Evolutionary conservation across 2,113 vertebrate genomes (phyloP).

Genomic region (Syngnathus typhle): DNA sequence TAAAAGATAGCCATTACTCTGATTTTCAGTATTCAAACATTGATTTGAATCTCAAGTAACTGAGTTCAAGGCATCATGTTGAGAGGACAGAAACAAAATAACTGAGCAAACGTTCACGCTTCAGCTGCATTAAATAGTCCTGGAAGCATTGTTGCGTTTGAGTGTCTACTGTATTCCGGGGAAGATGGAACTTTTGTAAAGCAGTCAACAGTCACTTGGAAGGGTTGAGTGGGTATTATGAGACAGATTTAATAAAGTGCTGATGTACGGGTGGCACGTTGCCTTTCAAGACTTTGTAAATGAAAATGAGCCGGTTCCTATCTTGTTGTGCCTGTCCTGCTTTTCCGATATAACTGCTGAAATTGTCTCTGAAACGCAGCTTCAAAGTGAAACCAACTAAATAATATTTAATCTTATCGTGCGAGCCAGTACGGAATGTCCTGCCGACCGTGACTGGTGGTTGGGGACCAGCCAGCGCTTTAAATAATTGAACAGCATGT

Average conservation of each 20-base stretch:
- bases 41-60: background rate
- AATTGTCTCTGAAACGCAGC: background rate
- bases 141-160: too few species aligned
- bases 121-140: too few species aligned
- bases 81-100: too few species aligned
- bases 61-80: background rate
- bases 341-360: background rate
- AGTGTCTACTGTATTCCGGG: background rate
- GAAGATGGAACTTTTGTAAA: background rate
- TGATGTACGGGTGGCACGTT: background rate
- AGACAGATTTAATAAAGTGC: background rate
- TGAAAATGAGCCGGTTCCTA: background rate
- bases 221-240: background rate
- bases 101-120: too few species aligned
- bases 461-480: slow-evolving; percentile 21
- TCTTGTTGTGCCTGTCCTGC: background rate
- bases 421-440: background rate
- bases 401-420: background rate
- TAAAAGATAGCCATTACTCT: background rate
- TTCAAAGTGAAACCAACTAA: too few species aligned
- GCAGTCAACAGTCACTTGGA: background rate
- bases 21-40: background rate
- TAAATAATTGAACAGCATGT: slow-evolving; percentile 72
- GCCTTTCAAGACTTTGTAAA: background rate
- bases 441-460: background rate